Base-by-base conservation (phyloP, 2,113 vertebrate species). In the Aptenodytes forsteri region DNA sequence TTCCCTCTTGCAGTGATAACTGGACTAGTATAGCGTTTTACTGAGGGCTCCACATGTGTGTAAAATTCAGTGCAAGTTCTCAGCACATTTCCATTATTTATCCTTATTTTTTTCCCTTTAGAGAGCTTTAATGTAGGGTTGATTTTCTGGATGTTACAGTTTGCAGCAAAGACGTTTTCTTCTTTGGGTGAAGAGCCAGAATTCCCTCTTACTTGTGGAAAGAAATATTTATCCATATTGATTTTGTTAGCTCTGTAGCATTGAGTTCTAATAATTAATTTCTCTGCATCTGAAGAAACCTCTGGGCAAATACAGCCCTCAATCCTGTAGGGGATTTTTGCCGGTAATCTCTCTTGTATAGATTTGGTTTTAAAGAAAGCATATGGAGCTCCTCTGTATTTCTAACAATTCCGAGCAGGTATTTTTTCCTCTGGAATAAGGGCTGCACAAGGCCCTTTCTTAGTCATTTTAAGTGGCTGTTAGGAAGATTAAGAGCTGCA, bases 221-320 rank as follows among this genome's bases (percentile, higher is more conserved):
- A 54, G 71, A 95, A 91, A 73, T 66, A 86, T 42, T 77, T 91
- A 47, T 23, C 84, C 67, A 29, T 97, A 97, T 97, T 94, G 96
- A 97, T 96, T 97, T 95, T 95, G 89, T 81, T 96, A 90, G 91
- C 79, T 91, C 62, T 38, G 84, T 62, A 59, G 91, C 18, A 1
- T 52, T 40, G 83, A 96, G 67, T 66, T 96, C 82, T 96, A 94
- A 95, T 97, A 93, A 90, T 96, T 95, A 94, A 94, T 94, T 96
- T 96, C 75, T 61, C 94, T 73, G 55, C 75, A 52, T 88, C 87
- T 94, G 89, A 93, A 75, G 78, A 83, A 97, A 96, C 79, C 96
- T 88, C 93, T 97, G 91, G 95, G 96, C 93, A 97, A 96, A 95
- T 72, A 14, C 58, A 91, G 55, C 84, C 70, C 22, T 50, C 70